phyloP scores from a whole-genome alignment of 2,888 invertebrate genomes.

The Limenitis camilla region DNA sequence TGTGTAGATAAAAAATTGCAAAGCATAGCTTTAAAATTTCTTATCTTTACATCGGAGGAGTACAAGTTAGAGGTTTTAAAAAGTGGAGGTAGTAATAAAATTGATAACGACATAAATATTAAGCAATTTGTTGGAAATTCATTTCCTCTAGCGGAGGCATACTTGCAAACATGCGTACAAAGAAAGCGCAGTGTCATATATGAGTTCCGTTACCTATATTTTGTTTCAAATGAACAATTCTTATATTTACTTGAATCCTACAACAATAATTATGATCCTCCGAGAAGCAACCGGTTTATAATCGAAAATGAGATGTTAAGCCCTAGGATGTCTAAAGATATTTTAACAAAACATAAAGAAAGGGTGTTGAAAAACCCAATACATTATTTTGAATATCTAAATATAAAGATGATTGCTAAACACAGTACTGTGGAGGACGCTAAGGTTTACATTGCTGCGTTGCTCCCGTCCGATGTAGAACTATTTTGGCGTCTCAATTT shows the following conservation, averaged over 20 bases:
- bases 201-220: conserved; percentile 30
- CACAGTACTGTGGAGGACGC: conserved; percentile 36
- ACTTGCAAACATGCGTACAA: conserved; percentile 13
- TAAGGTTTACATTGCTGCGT: conserved; percentile 31
- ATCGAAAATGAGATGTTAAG: no score
- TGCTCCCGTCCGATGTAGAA: conserved; percentile 31
- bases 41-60: no score
- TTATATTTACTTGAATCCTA: conserved; percentile 40
- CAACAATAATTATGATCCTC: neutral
- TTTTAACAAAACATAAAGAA: conserved; percentile 39
- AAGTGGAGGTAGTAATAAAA: no score
- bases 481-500: conserved; percentile 38
- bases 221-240: conserved; percentile 35
- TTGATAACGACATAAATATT: conserved; percentile 18
- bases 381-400: conserved; percentile 36
- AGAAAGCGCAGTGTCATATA: neutral
- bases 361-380: conserved; percentile 36
- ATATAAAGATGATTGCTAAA: conserved; percentile 30
- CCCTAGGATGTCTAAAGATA: conserved; percentile 34
- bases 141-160: conserved; percentile 33
- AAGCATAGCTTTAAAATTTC: no score
- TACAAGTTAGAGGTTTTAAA: no score
- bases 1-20: no score
- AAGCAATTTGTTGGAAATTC: conserved; percentile 37
- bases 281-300: no score